Percentiles rank a stretch among this genome's conserved stretches.
phyloP scores from a whole-genome alignment of 2,888 invertebrate genomes.

The Megamerina dolium region DNA sequence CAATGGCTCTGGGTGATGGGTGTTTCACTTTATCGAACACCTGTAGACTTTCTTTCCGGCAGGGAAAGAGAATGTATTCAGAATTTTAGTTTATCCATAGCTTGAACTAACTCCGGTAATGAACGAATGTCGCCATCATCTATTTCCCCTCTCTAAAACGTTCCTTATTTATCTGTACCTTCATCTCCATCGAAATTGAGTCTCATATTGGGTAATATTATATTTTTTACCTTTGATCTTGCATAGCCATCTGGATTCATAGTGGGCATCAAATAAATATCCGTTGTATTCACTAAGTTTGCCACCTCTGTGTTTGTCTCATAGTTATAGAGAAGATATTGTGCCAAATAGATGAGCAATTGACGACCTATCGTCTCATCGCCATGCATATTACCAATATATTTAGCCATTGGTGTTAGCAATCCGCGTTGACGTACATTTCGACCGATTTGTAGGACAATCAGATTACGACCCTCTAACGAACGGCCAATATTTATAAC shows the following conservation, averaged over 20 bases:
- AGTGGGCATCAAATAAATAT: slow-evolving; percentile 93
- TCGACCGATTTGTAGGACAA: slow-evolving; percentile 65
- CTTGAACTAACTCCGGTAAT: too few relatives aligned
- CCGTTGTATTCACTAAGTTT: slow-evolving; percentile 73
- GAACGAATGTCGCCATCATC: too few relatives aligned
- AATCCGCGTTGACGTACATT: slow-evolving; percentile 56
- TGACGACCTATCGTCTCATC: slow-evolving; percentile 87
- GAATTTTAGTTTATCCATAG: too few relatives aligned
- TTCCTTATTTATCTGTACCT: too few relatives aligned
- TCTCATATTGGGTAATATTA: too few relatives aligned
- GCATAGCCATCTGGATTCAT: slow-evolving; percentile 97
- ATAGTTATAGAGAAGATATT: slow-evolving; percentile 75
- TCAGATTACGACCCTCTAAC: slow-evolving; percentile 70
- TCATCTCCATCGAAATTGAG: too few relatives aligned
- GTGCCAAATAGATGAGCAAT: slow-evolving; percentile 73
- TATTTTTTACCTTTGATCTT: slow-evolving; percentile 61
- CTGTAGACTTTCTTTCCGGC: too few relatives aligned
- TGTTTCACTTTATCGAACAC: too few relatives aligned
- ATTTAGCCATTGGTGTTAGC: slow-evolving; percentile 84
- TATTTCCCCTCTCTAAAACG: too few relatives aligned
- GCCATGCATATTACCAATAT: slow-evolving; percentile 95
- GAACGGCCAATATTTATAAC: slow-evolving; percentile 78
- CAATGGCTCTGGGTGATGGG: too few relatives aligned
- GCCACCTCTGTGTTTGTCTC: slow-evolving; percentile 65
- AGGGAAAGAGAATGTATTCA: too few relatives aligned